These are phyloP conservation scores for Lissocephala sabroskyi DNA, from an alignment of 2,888 invertebrate species.

Conservation along the genomic window DNA sequence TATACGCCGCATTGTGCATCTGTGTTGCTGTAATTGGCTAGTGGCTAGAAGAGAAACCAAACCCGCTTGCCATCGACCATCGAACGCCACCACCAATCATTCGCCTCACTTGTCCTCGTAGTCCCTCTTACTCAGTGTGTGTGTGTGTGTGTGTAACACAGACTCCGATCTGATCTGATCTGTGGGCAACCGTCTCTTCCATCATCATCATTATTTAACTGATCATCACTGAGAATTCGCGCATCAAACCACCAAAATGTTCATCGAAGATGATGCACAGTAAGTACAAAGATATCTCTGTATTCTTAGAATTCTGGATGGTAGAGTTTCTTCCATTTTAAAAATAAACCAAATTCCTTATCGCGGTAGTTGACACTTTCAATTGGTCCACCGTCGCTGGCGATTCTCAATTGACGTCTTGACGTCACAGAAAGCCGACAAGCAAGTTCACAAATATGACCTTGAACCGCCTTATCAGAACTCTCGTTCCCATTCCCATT, in stretches of 20 bases:
- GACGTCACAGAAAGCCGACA: too few relatives aligned
- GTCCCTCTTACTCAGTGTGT: not conserved
- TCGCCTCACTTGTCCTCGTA: not conserved
- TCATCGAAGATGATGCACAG: slow-evolving; percentile 70
- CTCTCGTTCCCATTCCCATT: too few relatives aligned
- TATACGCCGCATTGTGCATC: slow-evolving; percentile 1
- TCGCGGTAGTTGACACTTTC: too few relatives aligned
- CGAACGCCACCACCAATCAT: slow-evolving; percentile 1
- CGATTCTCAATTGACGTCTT: too few relatives aligned
- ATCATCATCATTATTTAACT: slow-evolving; percentile 4
- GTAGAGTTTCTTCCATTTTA: too few relatives aligned
- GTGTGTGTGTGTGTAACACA: slow-evolving; percentile 11
- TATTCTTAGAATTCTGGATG: too few relatives aligned
- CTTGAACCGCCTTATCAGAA: too few relatives aligned
- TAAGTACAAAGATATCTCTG: slow-evolving; percentile 39
- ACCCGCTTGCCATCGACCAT: slow-evolving; percentile 6
- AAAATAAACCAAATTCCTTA: too few relatives aligned
- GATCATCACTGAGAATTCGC: too few relatives aligned
- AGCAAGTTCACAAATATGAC: not conserved
- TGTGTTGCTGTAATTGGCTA: not conserved
- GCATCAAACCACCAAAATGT: slow-evolving; percentile 51
- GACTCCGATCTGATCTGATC: not conserved
- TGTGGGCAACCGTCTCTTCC: slow-evolving; percentile 8
- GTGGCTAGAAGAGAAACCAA: not conserved
- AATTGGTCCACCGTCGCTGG: too few relatives aligned